Evolutionary conservation across 2,888 invertebrate genomes (phyloP).

Genomic region (Caenorhabditis imperialis): DNA sequence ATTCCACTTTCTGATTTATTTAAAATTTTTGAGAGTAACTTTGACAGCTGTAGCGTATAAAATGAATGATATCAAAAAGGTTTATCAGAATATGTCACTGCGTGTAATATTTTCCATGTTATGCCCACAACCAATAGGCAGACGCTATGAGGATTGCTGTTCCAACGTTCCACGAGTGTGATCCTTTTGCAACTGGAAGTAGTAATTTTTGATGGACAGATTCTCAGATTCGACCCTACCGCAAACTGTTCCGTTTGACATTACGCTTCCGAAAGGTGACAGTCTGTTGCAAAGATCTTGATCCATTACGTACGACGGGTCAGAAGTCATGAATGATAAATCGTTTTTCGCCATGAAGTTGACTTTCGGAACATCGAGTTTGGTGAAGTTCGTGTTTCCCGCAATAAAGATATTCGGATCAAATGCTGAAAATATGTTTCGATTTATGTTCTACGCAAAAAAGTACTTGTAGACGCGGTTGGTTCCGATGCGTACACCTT

Average conservation of each 20-base stretch:
- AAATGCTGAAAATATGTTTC: conserved; percentile 26
- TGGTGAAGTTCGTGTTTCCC: conserved; percentile 46
- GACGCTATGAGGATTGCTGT: background rate
- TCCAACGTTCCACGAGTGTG: conserved; percentile 3
- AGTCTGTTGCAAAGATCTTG: conserved; percentile 47
- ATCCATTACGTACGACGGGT: conserved; percentile 39
- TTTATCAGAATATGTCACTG: too few species aligned
- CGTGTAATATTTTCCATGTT: background rate
- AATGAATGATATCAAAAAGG: too few species aligned
- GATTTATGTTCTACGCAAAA: too few species aligned
- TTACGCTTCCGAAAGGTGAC: conserved; percentile 43
- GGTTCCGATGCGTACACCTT: conserved; percentile 46
- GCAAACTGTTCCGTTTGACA: conserved; percentile 51
- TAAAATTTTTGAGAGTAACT: too few species aligned
- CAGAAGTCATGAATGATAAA: conserved; percentile 27
- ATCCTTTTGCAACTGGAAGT: conserved; percentile 25
- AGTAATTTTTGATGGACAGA: too few species aligned
- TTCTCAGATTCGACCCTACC: conserved; percentile 18
- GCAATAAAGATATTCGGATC: conserved; percentile 33
- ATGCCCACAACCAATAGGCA: background rate
- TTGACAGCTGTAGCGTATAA: too few species aligned
- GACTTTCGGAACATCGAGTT: conserved; percentile 38
- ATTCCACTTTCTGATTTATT: too few species aligned
- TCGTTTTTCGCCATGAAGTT: conserved; percentile 51
- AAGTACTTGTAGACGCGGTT: conserved; percentile 11